Base-by-base conservation (phyloP, 2,797 vertebrate species). In the Aphelocoma californica region DNA sequence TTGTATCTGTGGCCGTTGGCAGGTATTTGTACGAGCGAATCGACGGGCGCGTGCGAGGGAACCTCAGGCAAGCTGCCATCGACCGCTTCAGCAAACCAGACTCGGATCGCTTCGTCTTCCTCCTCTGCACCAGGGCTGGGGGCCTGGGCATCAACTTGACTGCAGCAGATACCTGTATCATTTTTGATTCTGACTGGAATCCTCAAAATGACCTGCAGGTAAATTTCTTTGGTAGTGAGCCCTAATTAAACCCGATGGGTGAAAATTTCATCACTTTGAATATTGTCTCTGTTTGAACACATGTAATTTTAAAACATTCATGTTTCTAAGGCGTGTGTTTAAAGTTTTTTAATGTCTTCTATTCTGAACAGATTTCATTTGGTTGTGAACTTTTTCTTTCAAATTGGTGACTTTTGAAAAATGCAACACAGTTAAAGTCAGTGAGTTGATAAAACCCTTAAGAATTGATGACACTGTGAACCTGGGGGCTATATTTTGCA, bases 101-200 rank as follows among this genome's bases (percentile, higher is more conserved):
- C 95, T 99, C 99, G 0, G 99, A 99, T 92, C 98, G 99, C 92
- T 99, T 99, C 62, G 99, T 99, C 96, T 99, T 99, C 97, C 98
- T 99, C n/a, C 98, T 99, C 64, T 99, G 99, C 90, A 99, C 99
- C 66, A 98, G 99, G 97, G 99, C 99, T 42, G 99, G 99, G 58
- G 99, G 99, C 32, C 97, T 99, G 90, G 99, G 99, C 92, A 99
- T 99, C 97, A 99, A 99, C 97, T 97, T 99, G 90, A 99, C 99
- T 47, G 99, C 99, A 75, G 99, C 99, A 65, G 99, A 99, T 91
- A 99, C 99, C 4, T 99, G 99, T 94, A 99, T 99, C 93, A 99
- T 99, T 97, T 99, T 99, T 96, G 99, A 99, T 98, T 99, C 99
- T 47, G 99, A 99, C 97, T 99, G 99, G 99, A 99, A 99, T 97